Evolutionary conservation across 2,888 invertebrate genomes (phyloP).

Genomic region (Caenorhabditis sp.): DNA sequence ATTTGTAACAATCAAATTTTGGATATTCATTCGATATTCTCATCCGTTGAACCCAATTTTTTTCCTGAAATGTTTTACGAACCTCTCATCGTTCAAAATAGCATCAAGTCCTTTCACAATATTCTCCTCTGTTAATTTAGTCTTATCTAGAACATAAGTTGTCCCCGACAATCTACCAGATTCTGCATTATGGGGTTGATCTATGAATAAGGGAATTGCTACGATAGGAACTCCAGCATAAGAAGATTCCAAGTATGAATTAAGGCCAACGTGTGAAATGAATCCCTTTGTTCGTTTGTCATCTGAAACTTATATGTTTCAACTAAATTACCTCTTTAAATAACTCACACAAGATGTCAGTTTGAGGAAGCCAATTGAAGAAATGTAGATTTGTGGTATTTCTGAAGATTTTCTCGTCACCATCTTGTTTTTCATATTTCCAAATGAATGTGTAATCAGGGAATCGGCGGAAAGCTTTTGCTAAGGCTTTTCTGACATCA

Average conservation of each 20-base stretch:
- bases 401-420: constrained; percentile 28
- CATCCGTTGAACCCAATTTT: too few relatives aligned
- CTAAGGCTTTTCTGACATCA: constrained; percentile 32
- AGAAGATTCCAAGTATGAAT: constrained; percentile 51
- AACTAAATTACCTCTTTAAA: neutral
- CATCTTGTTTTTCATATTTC: constrained; percentile 46
- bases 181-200: constrained; percentile 42
- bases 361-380: constrained; percentile 57
- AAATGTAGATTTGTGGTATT: constrained; percentile 45
- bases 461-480: constrained; percentile 50
- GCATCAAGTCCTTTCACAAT: constrained; percentile 21
- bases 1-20: too few relatives aligned
- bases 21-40: too few relatives aligned
- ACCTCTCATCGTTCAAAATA: constrained; percentile 21
- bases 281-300: constrained; percentile 40
- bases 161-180: constrained; percentile 24
- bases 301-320: constrained; percentile 32
- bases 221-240: constrained; percentile 53
- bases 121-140: constrained; percentile 13
- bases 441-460: constrained; percentile 52
- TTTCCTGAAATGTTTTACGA: too few relatives aligned
- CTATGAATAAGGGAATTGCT: constrained; percentile 51
- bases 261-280: constrained; percentile 55
- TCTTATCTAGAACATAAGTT: constrained; percentile 32
- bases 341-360: constrained; percentile 50